phyloP scores from a whole-genome alignment of 2,113 vertebrate species.

The Cariama cristata region DNA sequence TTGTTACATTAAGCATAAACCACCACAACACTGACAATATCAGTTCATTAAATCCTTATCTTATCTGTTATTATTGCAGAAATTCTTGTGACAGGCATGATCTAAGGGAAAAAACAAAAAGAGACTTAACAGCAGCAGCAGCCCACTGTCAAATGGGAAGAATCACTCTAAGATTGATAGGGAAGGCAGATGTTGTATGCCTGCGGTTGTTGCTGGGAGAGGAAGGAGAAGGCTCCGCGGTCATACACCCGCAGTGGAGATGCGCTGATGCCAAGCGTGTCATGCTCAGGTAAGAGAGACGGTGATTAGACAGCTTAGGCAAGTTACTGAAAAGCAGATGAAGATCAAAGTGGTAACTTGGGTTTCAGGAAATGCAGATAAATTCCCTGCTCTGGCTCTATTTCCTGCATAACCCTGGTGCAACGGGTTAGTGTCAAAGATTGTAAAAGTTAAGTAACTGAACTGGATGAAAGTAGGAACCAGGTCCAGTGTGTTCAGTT shows the following conservation, averaged over 20 bases:
- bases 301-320: not conserved
- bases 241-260: not conserved
- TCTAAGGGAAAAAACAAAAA: not conserved
- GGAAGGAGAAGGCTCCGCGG: not conserved
- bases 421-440: not conserved
- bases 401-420: not conserved
- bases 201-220: not conserved
- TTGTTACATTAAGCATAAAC: slow-evolving; percentile 55
- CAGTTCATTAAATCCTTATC: slow-evolving; percentile 57
- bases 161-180: not conserved
- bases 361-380: not conserved
- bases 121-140: not conserved
- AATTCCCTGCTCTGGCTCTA: not conserved
- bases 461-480: not conserved
- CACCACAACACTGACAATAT: slow-evolving; percentile 38
- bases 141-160: not conserved
- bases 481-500: not conserved
- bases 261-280: not conserved
- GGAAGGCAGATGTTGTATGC: not conserved
- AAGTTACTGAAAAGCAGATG: not conserved
- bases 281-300: not conserved
- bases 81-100: not conserved
- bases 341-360: not conserved
- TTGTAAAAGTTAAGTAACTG: not conserved
- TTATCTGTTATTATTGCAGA: not conserved